Base-by-base conservation (phyloP, 2,113 vertebrate species). In the Periophthalmus modestus region DNA sequence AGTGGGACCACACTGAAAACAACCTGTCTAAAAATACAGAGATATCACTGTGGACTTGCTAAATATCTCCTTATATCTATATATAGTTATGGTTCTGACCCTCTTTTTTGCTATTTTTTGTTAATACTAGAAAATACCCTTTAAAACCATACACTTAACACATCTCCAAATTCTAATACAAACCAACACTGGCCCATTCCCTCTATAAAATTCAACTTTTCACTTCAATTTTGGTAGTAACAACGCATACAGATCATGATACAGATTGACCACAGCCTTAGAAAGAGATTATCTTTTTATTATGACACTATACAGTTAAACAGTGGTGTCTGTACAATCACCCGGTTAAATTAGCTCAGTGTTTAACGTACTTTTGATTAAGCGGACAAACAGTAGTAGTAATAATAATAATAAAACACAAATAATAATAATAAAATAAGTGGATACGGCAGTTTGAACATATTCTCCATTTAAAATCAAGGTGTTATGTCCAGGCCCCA, bases 301-400 rank as follows among this genome's bases (percentile, higher is more conserved):
- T 83, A 68, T 23, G 71, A 68, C 46, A 66, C 73, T 66, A 78
- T 69, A 79, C n/a, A 50, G n/a, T 67, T 66, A 69, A 66, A 59
- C 65, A 19, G 34, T 74, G 55, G 72, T 46, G n/a, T 85, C 78
- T 87, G 75, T 87, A 88, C 86, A 91, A 87, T 87, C 80, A 88
- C 48, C 73, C 50, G 16, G 59, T 67, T 21, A 72, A 76, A 82
- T 73, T 46, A 71, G 69, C 7, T 23, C n/a, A 47, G 28, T 1
- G 2, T 78, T 72, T 72, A 58, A 69, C 4, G 18, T 16, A 39
- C 7, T 21, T 55, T 10, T n/a, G n/a, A n/a, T 55, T n/a, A n/a
- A 55, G 21, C n/a, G n/a, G 21, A 19, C 11, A 18, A 9, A 47
- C 46, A 47, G 16, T 11, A 67, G 67, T 47, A 82, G 16, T 43